Evolutionary conservation across 2,113 vertebrate genomes (phyloP).

Genomic region (Limnothrissa miodon): DNA sequence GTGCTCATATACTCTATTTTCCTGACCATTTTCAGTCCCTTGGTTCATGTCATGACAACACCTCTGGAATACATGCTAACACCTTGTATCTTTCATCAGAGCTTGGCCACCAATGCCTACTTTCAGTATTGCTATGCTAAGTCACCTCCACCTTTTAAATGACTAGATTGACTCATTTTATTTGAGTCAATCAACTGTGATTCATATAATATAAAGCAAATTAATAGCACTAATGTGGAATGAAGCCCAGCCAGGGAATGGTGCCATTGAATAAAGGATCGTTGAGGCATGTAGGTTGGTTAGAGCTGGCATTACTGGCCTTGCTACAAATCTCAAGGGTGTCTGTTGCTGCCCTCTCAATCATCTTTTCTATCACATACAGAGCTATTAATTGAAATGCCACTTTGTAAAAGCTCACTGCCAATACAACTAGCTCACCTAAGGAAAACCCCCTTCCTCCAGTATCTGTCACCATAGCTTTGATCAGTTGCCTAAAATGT

Average conservation of each 20-base stretch:
- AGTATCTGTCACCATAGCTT: not conserved
- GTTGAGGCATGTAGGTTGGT: not conserved
- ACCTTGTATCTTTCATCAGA: constrained; percentile 7
- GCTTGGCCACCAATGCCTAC: not conserved
- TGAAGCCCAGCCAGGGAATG: not conserved
- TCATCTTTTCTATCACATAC: not conserved
- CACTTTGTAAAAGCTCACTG: not conserved
- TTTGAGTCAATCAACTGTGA: not conserved
- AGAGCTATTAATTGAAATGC: not conserved
- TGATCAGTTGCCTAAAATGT: not conserved
- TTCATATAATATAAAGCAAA: not conserved
- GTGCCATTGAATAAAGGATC: not conserved
- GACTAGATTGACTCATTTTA: not conserved
- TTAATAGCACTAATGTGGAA: not conserved
- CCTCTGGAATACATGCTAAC: not conserved
- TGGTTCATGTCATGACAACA: constrained; percentile 2
- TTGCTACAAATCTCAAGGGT: not conserved
- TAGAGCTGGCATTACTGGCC: not conserved
- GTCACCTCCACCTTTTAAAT: not conserved
- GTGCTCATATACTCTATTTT: not conserved
- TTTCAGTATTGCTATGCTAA: not conserved
- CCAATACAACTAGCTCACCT: not conserved
- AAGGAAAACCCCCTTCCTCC: not conserved
- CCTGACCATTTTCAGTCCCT: constrained; percentile 11
- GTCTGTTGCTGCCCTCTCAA: not conserved